Base-by-base conservation (phyloP, 1,140 invertebrate genomes). In the Penaeus vannamei region DNA sequence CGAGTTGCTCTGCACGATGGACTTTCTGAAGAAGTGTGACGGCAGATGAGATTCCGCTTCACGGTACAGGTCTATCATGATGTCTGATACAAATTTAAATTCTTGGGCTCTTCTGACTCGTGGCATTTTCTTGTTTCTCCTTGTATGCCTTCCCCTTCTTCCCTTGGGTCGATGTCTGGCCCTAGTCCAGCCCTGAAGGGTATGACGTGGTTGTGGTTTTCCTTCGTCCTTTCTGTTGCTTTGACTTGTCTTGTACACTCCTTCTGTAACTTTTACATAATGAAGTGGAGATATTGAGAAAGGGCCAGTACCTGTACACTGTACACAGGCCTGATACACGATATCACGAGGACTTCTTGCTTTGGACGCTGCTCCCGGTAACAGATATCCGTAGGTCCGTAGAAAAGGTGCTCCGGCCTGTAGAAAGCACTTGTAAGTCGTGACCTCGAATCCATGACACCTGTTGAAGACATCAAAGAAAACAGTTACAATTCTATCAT, bases 391-490 rank as follows among this genome's bases (percentile, higher is more conserved):
- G n/a, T 14, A 89, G 66, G 59, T 91, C 90, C 22, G 90, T 91
- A 19, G 87, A 83, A 76, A 91, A 86, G 42, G 87, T 91, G 14
- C 29, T 29, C 0, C 90, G 87, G 23, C 87, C 90, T 1, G 90
- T 89, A 3, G 90, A 91, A 19, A 91, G 53, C 32, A 91, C 90
- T 64, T 88, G 87, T 20, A 91, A 72, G 87, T 91, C 90, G 20
- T 84, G 76, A 4, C 81, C 77, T 42, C 90, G 42, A 32, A 91
- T 91, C 90, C 90, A 91, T 8, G 90, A 91, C 14, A 91, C 90
- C 90, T 91, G 87, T 4, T 20, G 60, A 22, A 36, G 60, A 42
- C 42, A 64, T 29, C 12, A 46, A 42, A 80, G 29, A 12, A 80
- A 20, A 32, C 29, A 17, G 29, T 66, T 66, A 19, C 64, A 29